Conservation (phyloP, 1,140 invertebrate genomes). For the Pomacea maculata region DNA sequence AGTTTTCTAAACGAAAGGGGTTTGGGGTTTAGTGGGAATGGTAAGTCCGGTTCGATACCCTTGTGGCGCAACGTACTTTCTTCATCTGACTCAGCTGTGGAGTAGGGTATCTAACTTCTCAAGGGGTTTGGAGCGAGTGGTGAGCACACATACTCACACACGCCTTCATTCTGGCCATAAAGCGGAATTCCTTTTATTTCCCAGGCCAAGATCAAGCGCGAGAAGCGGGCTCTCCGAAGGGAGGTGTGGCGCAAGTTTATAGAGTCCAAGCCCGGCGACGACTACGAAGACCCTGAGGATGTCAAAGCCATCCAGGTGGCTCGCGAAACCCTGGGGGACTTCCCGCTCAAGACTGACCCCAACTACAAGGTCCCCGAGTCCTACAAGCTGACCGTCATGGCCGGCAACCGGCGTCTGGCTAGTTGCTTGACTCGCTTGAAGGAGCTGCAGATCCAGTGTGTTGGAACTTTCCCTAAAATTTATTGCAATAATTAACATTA, state of each 20-base stretch:
- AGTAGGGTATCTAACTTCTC: too few relatives aligned
- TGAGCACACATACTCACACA: too few relatives aligned
- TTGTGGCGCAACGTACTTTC: too few relatives aligned
- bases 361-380: constrained; percentile 8
- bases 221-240: background rate
- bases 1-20: too few relatives aligned
- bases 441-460: background rate
- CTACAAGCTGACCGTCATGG: constrained; percentile 11
- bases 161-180: too few relatives aligned
- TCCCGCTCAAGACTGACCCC: constrained; percentile 10
- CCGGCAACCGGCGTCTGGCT: background rate
- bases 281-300: constrained; percentile 2
- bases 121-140: too few relatives aligned
- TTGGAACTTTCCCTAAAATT: background rate
- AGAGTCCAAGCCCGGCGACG: constrained; percentile 10
- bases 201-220: background rate
- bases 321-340: constrained; percentile 6
- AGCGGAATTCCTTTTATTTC: too few relatives aligned
- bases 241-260: constrained; percentile 6
- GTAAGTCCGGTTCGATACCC: too few relatives aligned
- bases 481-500: too few relatives aligned
- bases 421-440: background rate
- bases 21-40: too few relatives aligned
- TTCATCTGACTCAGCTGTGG: too few relatives aligned
- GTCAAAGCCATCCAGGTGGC: constrained; percentile 11